These are phyloP conservation scores for Drosophila obscura DNA, from an alignment of 1,140 invertebrate species.

Conservation along the genomic window DNA sequence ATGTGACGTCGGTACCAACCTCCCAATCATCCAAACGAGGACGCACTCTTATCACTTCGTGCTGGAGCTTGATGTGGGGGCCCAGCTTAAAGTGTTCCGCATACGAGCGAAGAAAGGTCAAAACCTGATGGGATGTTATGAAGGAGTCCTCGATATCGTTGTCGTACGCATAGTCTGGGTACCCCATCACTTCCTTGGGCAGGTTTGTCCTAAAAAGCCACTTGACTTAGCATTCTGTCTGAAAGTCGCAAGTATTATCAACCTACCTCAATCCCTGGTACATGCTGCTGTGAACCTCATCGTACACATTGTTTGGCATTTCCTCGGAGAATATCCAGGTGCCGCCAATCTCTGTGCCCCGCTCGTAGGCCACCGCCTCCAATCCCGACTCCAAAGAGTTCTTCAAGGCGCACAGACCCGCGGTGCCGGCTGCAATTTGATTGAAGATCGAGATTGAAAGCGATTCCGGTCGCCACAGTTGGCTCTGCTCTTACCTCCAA, in stretches of 20 bases:
- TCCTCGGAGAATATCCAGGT: constrained; percentile 93
- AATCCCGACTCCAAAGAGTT: constrained; percentile 86
- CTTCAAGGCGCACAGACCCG: constrained; percentile 89
- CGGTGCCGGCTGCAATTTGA: constrained; percentile 87
- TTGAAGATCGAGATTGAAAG: not conserved
- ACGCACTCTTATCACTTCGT: constrained; percentile 81
- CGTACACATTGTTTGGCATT: constrained; percentile 88
- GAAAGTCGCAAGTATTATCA: not conserved
- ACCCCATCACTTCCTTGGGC: constrained; percentile 96
- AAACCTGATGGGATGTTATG: constrained; percentile 90
- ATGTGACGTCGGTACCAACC: constrained; percentile 68
- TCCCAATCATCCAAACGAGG: constrained; percentile 77
- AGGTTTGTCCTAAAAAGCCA: constrained; percentile 90
- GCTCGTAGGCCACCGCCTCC: constrained; percentile 89
- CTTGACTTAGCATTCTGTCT: not conserved
- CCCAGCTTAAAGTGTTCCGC: constrained; percentile 86
- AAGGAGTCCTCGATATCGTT: constrained; percentile 89
- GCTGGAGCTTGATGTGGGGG: constrained; percentile 75
- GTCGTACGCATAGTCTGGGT: constrained; percentile 92
- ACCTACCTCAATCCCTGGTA: constrained; percentile 86
- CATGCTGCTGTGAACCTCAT: constrained; percentile 94
- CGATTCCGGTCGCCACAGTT: not conserved
- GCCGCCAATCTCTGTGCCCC: constrained; percentile 90
- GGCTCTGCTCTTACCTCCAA: constrained; percentile 85
- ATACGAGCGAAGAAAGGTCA: constrained; percentile 92